These are phyloP conservation scores for Ectobius pallidus DNA, from an alignment of 2,888 invertebrate species.

Conservation along the genomic window DNA sequence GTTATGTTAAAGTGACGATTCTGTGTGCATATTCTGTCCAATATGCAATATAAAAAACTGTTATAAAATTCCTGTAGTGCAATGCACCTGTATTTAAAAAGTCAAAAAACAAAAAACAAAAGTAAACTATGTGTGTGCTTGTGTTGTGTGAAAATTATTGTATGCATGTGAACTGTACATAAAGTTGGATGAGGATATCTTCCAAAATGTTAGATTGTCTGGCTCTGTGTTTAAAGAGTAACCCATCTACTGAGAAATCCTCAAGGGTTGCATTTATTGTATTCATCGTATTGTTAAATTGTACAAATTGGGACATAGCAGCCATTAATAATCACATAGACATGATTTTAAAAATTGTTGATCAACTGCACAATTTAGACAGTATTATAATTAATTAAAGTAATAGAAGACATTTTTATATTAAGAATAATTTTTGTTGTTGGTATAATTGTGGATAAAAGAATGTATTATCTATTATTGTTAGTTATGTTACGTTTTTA, in stretches of 20 bases:
- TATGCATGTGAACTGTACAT: neutral
- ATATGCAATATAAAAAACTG: too few relatives aligned
- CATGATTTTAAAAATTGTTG: too few relatives aligned
- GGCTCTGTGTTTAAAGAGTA: neutral
- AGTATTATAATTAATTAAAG: neutral
- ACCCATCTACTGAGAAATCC: neutral
- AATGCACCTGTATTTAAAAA: too few relatives aligned
- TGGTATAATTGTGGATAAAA: neutral
- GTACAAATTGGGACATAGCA: neutral
- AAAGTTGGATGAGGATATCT: neutral
- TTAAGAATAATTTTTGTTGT: neutral
- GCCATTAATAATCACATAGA: neutral
- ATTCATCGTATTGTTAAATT: constrained; percentile 8
- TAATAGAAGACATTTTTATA: neutral
- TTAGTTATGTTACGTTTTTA: neutral
- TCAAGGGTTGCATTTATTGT: constrained; percentile 7
- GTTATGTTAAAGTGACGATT: too few relatives aligned
- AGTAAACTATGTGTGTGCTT: too few relatives aligned
- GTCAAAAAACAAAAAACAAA: too few relatives aligned
- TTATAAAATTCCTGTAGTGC: too few relatives aligned
- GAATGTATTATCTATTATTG: neutral
- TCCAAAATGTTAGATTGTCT: neutral
- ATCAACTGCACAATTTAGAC: constrained; percentile 9
- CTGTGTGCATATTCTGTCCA: too few relatives aligned
- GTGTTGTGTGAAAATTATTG: too few relatives aligned